These are phyloP conservation scores for Condylostylus longicornis DNA, from an alignment of 1,140 invertebrate genomes.

Conservation along the genomic window DNA sequence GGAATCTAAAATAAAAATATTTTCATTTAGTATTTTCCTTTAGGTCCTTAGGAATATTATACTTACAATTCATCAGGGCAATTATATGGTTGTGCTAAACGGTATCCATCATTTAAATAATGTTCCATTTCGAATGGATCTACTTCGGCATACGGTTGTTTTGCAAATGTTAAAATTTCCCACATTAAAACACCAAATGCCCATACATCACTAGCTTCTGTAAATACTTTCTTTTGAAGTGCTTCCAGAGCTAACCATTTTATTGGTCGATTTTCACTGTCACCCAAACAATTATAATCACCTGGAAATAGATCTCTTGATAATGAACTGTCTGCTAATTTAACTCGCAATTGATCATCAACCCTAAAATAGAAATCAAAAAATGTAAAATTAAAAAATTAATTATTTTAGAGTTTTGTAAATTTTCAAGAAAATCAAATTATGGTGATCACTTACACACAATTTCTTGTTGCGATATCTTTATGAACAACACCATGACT, in stretches of 20 bases:
- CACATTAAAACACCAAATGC: conserved; percentile 86
- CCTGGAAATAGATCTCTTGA: conserved; percentile 82
- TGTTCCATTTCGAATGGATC: conserved; percentile 77
- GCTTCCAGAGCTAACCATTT: conserved; percentile 90
- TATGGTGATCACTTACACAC: conserved; percentile 41
- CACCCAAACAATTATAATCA: conserved; percentile 88
- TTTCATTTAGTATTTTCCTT: no score
- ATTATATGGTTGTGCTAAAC: conserved; percentile 83
- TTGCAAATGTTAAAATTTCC: conserved; percentile 85
- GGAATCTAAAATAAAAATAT: conserved; percentile 48
- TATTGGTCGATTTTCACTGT: conserved; percentile 88
- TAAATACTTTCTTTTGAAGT: conserved; percentile 66
- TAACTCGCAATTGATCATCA: conserved; percentile 73
- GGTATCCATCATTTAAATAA: conserved; percentile 80
- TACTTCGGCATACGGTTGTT: conserved; percentile 62
- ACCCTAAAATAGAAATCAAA: conserved; percentile 34
- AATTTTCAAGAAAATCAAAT: conserved; percentile 3
- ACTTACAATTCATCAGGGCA: conserved; percentile 91
- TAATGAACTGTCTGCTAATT: conserved; percentile 84
- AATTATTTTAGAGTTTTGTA: conserved; percentile 7
- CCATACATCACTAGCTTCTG: conserved; percentile 83
- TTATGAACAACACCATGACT: conserved; percentile 80
- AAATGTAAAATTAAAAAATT: neutral
- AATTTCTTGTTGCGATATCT: conserved; percentile 84
- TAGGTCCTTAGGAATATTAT: conserved; percentile 1